Base-by-base conservation (phyloP, 2,888 invertebrate genomes). In the Choreutis nemorana region DNA sequence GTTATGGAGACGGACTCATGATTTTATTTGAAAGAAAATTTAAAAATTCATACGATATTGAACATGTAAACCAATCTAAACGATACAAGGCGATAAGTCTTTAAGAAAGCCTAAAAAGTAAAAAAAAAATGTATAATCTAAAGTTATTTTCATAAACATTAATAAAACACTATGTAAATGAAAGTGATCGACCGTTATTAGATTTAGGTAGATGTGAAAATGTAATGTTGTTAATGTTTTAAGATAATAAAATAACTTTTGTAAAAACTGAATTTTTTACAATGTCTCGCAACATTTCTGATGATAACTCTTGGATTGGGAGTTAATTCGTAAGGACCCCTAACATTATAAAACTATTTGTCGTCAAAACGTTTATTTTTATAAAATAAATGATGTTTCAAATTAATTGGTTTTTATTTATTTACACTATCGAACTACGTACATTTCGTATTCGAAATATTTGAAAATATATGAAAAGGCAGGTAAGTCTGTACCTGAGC, bases 231-330 rank as follows among this genome's bases (percentile, higher is more conserved):
- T 78, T 83, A 83, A 82, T 73, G 77, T 80, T 80, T 81, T 84
- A 84, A 84, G 83, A 66, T 75, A 66, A 56, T 70, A 23, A 64
- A 70, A 80, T 83, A 83, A 84, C 79, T 85, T 85, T 85, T 85
- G 83, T 84, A 85, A 83, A 80, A 82, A 79, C 83, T 81, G 65
- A 73, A 68, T 75, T 80, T 80, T 81, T 81, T 79, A 83, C 83
- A 84, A 83, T 83, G 85, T 85, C 85, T 85, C 83, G 84, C 82
- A 84, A 84, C 85, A 84, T 84, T 84, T 66, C 67, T 60, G 62
- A 56, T 51, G 66, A 55, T 54, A 53, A 61, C 63, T 67, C 67
- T 51, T 51, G 52, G 12, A n/a, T n/a, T 55, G 58, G 50, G 67
- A 62, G 73, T 62, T 51, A 60, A 66, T 64, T 73, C 66, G 64